phyloP scores from a whole-genome alignment of 2,113 vertebrate species.

The Glaucomys volans region DNA sequence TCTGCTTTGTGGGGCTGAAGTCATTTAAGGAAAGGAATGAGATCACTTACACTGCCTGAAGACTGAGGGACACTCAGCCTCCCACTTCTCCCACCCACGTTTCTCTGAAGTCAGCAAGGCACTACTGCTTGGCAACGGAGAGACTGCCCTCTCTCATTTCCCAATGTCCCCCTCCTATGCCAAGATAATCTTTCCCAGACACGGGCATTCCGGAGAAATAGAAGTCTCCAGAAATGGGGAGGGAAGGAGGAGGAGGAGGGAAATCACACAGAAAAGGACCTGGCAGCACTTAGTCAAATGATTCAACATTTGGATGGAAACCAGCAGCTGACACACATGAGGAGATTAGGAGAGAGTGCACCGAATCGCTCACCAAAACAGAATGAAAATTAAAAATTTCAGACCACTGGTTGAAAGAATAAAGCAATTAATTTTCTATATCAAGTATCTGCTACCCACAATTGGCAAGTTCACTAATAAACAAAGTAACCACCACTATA shows the following conservation, averaged over 20 bases:
- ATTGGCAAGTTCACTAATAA: constrained; percentile 40
- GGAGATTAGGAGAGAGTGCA: constrained; percentile 26
- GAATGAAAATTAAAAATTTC: not conserved
- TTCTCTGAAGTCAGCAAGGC: constrained; percentile 62
- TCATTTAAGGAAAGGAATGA: constrained; percentile 70
- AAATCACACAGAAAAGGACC: constrained; percentile 76
- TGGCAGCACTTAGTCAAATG: constrained; percentile 68
- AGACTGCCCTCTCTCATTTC: constrained; percentile 70
- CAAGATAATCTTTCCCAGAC: constrained; percentile 82
- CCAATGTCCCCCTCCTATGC: constrained; percentile 57
- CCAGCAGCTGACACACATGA: constrained; percentile 64
- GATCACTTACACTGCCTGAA: constrained; percentile 55
- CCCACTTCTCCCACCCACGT: constrained; percentile 48
- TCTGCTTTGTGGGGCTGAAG: constrained; percentile 28
- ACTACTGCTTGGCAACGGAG: constrained; percentile 57
- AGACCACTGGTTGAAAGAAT: constrained; percentile 21
- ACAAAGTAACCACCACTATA: constrained; percentile 5
- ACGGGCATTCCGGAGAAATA: constrained; percentile 61
- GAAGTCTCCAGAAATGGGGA: constrained; percentile 66
- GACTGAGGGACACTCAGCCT: not conserved
- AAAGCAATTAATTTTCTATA: constrained; percentile 48
- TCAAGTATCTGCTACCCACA: constrained; percentile 57
- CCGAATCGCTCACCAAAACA: constrained; percentile 23
- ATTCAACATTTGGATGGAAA: constrained; percentile 66
- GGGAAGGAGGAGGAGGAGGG: not conserved